Conservation (phyloP, 2,113 vertebrate genomes). For the Typhlomys cinereus region DNA sequence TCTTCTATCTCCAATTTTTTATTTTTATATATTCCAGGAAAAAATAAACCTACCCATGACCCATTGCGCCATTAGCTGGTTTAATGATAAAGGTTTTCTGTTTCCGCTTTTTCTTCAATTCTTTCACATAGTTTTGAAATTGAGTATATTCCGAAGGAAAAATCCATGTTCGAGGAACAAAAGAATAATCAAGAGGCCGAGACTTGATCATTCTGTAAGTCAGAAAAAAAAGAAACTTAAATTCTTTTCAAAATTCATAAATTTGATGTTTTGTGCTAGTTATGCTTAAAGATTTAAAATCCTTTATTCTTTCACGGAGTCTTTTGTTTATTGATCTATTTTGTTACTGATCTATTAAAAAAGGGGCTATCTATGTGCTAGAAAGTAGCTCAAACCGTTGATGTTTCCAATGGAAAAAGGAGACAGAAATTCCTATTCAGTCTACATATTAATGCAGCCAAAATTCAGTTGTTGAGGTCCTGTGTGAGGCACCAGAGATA, state of each 20-base stretch:
- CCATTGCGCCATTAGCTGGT: slow-evolving; percentile 99
- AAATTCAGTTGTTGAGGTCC: neutral
- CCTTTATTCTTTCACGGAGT: neutral
- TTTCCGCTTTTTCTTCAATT: slow-evolving; percentile 95
- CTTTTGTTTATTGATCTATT: neutral
- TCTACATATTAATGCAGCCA: neutral
- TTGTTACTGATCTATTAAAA: neutral
- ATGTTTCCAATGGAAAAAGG: neutral
- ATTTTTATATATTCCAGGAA: neutral
- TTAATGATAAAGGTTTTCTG: slow-evolving; percentile 99
- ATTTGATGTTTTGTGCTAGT: neutral
- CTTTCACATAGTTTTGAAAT: slow-evolving; percentile 98
- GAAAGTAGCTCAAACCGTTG: neutral
- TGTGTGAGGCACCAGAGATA: neutral
- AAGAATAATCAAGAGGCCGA: slow-evolving; percentile 96
- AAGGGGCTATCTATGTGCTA: neutral
- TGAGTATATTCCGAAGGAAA: slow-evolving; percentile 98
- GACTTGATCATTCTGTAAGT: slow-evolving; percentile 95
- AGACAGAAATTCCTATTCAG: neutral
- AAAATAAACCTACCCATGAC: slow-evolving; percentile 93
- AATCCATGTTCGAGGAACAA: slow-evolving; percentile 98
- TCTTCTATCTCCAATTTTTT: neutral
- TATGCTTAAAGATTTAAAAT: slow-evolving; percentile 17
- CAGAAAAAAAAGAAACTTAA: slow-evolving; percentile 27
- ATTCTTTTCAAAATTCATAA: slow-evolving; percentile 31